A percentile compares a stretch with the other conserved stretches of the same genome.
Conservation (phyloP, 2,888 invertebrate genomes). For the Actias luna region DNA sequence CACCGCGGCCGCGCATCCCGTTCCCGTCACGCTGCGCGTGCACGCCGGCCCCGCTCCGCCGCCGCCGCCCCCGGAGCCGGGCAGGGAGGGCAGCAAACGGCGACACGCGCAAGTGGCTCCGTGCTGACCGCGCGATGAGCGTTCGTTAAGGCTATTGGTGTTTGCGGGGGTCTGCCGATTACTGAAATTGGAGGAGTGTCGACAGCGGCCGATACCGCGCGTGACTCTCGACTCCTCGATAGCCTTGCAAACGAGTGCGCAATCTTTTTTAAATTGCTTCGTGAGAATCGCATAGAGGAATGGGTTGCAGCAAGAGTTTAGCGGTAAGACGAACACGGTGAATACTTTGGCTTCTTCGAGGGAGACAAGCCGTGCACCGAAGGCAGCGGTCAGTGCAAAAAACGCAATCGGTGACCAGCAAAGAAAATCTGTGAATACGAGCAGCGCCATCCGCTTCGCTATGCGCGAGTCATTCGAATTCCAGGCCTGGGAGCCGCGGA, state of each 20-base stretch:
- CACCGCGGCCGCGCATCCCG: neutral
- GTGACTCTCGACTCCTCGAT: conserved; percentile 97
- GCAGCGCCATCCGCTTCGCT: conserved; percentile 97
- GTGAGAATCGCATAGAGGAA: conserved; percentile 98
- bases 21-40: neutral
- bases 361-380: conserved; percentile 94
- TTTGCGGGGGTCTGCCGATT: conserved; percentile 93
- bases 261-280: conserved; percentile 98
- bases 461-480: conserved; percentile 98
- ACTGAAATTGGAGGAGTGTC: conserved; percentile 93
- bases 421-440: conserved; percentile 98
- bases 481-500: conserved; percentile 98
- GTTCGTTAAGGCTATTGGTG: conserved; percentile 91
- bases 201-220: conserved; percentile 91
- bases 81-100: conserved; percentile 88
- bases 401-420: conserved; percentile 99
- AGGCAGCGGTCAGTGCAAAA: conserved; percentile 95
- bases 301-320: conserved; percentile 99
- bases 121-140: conserved; percentile 88
- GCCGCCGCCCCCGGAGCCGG: conserved; percentile 86
- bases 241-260: conserved; percentile 96
- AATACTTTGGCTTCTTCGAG: conserved; percentile 97
- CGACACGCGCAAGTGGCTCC: conserved; percentile 80
- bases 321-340: conserved; percentile 96
- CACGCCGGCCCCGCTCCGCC: conserved; percentile 31